Evolutionary conservation across 2,113 vertebrate species (phyloP).

Genomic region (Chlorocebus sabaeus): DNA sequence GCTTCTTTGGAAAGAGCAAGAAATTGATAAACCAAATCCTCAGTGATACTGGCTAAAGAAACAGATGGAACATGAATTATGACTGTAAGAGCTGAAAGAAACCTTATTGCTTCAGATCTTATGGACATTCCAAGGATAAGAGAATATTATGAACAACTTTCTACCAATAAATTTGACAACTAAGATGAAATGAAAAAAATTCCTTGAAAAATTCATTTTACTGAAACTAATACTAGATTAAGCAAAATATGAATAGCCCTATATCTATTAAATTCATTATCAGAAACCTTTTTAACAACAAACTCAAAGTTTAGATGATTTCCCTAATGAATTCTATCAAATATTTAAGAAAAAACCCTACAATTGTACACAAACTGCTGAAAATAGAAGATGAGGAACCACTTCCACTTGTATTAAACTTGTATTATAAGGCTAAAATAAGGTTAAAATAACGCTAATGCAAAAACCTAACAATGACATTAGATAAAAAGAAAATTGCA

Average conservation of each 20-base stretch:
- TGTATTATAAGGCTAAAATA: too few species aligned
- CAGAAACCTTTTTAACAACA: neutral
- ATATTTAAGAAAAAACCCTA: neutral
- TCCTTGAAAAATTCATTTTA: neutral
- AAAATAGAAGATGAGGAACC: neutral
- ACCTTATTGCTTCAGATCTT: neutral
- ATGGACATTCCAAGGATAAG: neutral
- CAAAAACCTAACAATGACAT: neutral
- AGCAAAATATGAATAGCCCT: neutral
- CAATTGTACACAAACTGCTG: neutral
- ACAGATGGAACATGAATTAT: neutral
- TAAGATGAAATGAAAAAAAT: slow-evolving; percentile 11
- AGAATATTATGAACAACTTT: neutral
- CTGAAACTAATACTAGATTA: neutral
- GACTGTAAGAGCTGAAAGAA: neutral
- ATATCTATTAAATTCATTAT: neutral
- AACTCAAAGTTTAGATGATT: slow-evolving; percentile 21
- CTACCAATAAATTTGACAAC: neutral
- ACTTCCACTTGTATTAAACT: neutral
- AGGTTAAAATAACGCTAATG: neutral
- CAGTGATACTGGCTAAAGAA: neutral
- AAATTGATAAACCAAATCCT: neutral
- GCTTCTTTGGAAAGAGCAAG: neutral
- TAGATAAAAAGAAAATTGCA: neutral
- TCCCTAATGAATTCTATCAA: slow-evolving; percentile 12